Base-by-base conservation (phyloP, 2,888 invertebrate species). In the Macrostomum cliftonense region DNA sequence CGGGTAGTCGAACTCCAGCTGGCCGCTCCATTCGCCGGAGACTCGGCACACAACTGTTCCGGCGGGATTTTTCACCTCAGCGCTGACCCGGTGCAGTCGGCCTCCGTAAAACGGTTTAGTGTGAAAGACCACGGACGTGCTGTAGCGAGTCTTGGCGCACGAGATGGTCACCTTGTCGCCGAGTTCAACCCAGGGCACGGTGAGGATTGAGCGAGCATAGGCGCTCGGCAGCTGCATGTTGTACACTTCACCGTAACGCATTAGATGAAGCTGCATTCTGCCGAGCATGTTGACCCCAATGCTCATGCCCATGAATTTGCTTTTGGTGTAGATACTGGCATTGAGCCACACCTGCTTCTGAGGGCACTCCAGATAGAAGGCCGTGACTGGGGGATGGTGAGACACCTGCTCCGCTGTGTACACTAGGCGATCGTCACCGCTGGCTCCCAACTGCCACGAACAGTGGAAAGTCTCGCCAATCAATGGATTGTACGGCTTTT, bases 401-500 rank as follows among this genome's bases (percentile, higher is more conserved):
- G 73, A 74, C 21, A 74, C 74, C 57, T 74, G 74, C 54, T 74
- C 74, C 12, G 72, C 72, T 49, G 63, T 59, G 56, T 64, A 73
- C n/a, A 59, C 59, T 38, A 72, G 55, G 16, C 28, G 28, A 28
- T 28, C 9, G 4, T 28, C 28, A 9, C 28, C 28, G 9, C 28
- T 9, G 28, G 5, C 28, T 4, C 28, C 28, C 13, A 71, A 57
- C 45, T 61, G 57, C 74, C 74, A 75, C 11, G 71, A 71, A 58
- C 75, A 75, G 53, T 70, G 71, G 59, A 75, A 75, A 28, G 68
- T 69, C 61, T 75, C 75, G 2, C 75, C 75, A 39, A 75, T 67
- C 40, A 75, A 70, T 1, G 75, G 75, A 58, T 75, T 75, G 59
- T 73, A 75, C 1, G 75, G 75, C 56, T 75, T 75, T 59, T 73